These are phyloP conservation scores for Nasonia vitripennis DNA, from an alignment of 1,140 invertebrate species.

Conservation along the genomic window DNA sequence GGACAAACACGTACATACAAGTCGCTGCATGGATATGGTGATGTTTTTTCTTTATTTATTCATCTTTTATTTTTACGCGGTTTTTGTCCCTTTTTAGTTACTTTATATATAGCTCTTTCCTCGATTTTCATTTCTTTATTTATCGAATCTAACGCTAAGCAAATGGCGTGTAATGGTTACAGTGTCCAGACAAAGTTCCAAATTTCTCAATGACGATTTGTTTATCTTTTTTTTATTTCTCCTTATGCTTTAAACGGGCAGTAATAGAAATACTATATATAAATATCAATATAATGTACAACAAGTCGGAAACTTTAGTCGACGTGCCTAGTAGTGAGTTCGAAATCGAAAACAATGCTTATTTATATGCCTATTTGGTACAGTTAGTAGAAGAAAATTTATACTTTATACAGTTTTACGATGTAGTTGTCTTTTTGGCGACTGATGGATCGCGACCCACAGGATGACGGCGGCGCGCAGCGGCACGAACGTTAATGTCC, in stretches of 20 bases:
- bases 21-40: conserved; percentile 52
- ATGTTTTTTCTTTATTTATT: conserved; percentile 32
- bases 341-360: conserved; percentile 60
- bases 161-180: conserved; percentile 55
- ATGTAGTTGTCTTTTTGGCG: conserved; percentile 50
- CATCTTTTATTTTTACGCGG: not conserved
- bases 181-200: conserved; percentile 58
- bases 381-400: conserved; percentile 62
- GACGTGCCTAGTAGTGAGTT: conserved; percentile 56
- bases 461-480: conserved; percentile 32
- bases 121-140: conserved; percentile 24
- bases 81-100: not conserved
- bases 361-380: conserved; percentile 54
- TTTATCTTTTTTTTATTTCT: conserved; percentile 45
- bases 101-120: not conserved
- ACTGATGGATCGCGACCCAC: not conserved
- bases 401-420: conserved; percentile 62
- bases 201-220: conserved; percentile 34
- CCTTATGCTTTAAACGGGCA: conserved; percentile 62
- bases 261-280: conserved; percentile 62
- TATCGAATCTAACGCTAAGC: conserved; percentile 59
- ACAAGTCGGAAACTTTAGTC: conserved; percentile 59
- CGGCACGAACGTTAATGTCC: conserved; percentile 7
- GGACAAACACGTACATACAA: conserved; percentile 21
- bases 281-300: conserved; percentile 59